A percentile compares a stretch with the other conserved stretches of the same genome.
Evolutionary conservation across 2,113 vertebrate genomes (phyloP).

Genomic region (Colaptes auratus): DNA sequence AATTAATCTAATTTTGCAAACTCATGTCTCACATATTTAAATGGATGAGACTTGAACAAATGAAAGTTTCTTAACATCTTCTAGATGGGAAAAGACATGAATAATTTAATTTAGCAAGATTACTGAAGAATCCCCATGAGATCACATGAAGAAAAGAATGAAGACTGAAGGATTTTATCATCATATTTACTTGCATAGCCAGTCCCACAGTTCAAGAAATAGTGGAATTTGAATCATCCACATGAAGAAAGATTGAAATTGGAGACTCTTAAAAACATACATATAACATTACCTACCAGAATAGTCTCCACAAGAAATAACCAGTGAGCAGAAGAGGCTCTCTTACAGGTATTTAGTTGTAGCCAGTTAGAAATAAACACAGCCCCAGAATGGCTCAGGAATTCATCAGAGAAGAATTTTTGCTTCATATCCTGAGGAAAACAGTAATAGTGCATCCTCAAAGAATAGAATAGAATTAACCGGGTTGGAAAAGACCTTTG

Average conservation of each 20-base stretch:
- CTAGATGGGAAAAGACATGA: background rate
- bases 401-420: background rate
- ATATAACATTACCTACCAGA: background rate
- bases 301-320: background rate
- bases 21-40: background rate
- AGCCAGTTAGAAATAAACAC: background rate
- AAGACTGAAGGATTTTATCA: background rate
- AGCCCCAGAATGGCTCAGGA: background rate
- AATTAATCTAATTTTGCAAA: background rate
- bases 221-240: background rate
- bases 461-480: background rate
- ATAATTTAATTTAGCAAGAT: background rate
- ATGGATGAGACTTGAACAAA: background rate
- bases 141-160: background rate
- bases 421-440: background rate
- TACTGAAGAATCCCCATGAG: background rate
- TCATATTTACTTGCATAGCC: background rate
- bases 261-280: background rate
- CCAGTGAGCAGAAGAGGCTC: background rate
- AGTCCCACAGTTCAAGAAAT: background rate
- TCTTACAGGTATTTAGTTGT: background rate
- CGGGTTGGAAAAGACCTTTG: too few relatives aligned
- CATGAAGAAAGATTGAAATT: background rate
- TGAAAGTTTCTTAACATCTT: background rate
- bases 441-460: background rate